A percentile compares a stretch with the other conserved stretches of the same genome.
phyloP scores from a whole-genome alignment of 2,797 vertebrate genomes.

The Cercopithecus diana region DNA sequence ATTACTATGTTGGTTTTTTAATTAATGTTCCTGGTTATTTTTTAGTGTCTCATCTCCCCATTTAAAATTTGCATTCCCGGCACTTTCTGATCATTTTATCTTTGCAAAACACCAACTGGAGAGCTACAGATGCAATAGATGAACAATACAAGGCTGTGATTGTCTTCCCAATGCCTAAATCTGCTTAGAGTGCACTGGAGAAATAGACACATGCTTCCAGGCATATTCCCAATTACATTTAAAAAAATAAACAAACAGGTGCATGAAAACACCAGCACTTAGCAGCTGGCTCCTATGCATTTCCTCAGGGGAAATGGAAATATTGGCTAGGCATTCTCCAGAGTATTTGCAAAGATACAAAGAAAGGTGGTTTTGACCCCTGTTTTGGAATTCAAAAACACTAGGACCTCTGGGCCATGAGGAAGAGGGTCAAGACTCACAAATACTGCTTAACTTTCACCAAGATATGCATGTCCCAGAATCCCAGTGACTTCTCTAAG shows the following conservation, averaged over 20 bases:
- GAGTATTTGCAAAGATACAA: not conserved
- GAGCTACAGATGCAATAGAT: not conserved
- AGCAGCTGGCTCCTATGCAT: slow-evolving; percentile 64
- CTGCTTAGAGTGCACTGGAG: slow-evolving; percentile 19
- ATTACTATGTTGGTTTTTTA: not conserved
- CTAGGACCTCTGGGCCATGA: not conserved
- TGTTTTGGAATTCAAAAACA: not conserved
- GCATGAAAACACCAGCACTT: slow-evolving; percentile 57
- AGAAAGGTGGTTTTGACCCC: not conserved
- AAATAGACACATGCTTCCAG: slow-evolving; percentile 49
- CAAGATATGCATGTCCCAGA: not conserved
- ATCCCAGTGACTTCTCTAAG: not conserved
- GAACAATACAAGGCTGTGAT: not conserved
- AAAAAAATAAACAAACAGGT: slow-evolving; percentile 74
- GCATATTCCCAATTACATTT: slow-evolving; percentile 68
- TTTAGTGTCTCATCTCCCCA: not conserved
- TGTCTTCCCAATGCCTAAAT: slow-evolving; percentile 29
- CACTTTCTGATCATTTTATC: not conserved
- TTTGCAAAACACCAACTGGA: slow-evolving; percentile 1
- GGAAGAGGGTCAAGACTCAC: not conserved
- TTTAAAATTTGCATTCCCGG: not conserved
- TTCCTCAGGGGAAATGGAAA: slow-evolving; percentile 43
- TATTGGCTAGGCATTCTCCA: not conserved
- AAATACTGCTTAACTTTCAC: not conserved
- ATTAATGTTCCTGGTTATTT: not conserved